phyloP scores from a whole-genome alignment of 2,113 vertebrate genomes.

The Lophotis ruficrista region DNA sequence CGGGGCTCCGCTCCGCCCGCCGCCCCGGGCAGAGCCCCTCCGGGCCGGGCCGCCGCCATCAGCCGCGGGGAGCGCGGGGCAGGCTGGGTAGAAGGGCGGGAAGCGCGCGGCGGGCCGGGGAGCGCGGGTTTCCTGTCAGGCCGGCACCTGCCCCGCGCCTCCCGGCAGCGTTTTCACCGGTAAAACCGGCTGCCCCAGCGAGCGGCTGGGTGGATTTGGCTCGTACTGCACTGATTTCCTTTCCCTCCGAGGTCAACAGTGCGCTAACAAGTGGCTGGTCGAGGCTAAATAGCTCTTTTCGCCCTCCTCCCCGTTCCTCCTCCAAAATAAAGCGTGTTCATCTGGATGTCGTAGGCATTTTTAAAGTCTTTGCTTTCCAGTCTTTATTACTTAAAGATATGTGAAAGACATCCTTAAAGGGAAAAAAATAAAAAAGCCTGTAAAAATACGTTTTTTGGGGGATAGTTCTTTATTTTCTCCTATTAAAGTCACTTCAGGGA shows the following conservation, averaged over 20 bases:
- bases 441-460: neutral
- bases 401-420: neutral
- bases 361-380: neutral
- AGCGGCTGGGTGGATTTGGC: neutral
- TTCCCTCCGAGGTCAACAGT: neutral
- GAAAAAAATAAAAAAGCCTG: neutral
- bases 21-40: no score
- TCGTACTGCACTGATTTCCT: neutral
- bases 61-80: neutral
- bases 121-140: neutral
- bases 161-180: no score
- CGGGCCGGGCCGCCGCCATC: neutral
- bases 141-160: neutral
- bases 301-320: neutral
- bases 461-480: neutral
- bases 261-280: accelerated
- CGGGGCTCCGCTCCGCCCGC: neutral
- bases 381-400: neutral
- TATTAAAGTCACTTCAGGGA: neutral
- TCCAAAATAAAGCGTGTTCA: accelerated
- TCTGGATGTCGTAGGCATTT: neutral
- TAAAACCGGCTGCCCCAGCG: accelerated
- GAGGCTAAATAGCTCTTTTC: neutral
- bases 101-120: neutral
- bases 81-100: slow-evolving; percentile 48